Evolutionary conservation across 2,113 vertebrate species (phyloP).

Genomic region (Myrmecophaga tridactyla): DNA sequence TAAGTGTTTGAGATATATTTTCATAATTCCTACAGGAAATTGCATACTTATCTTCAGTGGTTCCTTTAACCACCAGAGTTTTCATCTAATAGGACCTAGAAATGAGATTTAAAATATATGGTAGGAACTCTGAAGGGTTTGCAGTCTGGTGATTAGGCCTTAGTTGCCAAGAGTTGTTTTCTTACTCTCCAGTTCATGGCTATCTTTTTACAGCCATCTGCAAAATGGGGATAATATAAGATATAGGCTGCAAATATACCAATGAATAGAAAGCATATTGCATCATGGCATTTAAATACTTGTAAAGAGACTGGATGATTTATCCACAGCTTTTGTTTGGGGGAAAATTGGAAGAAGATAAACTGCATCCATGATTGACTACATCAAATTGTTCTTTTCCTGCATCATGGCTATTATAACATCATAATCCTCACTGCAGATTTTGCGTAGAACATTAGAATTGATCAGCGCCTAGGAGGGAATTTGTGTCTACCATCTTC

Average conservation of each 20-base stretch:
- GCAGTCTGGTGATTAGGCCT: neutral
- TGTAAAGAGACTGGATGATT: neutral
- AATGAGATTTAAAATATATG: neutral
- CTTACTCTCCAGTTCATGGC: neutral
- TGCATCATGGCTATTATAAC: neutral
- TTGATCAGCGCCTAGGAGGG: neutral
- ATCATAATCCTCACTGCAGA: neutral
- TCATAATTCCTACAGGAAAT: neutral
- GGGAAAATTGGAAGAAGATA: neutral
- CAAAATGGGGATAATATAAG: neutral
- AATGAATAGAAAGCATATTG: neutral
- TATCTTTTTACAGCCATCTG: neutral
- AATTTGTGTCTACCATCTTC: neutral
- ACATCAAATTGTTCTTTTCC: neutral
- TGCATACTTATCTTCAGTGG: neutral
- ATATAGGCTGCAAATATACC: neutral
- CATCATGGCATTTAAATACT: neutral
- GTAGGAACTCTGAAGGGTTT: neutral
- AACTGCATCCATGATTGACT: neutral
- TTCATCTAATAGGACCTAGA: neutral
- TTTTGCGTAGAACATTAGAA: neutral
- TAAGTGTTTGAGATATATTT: neutral
- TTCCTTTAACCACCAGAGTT: neutral
- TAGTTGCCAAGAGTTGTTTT: neutral
- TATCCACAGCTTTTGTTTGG: neutral